Base-by-base conservation (phyloP, 2,113 vertebrate genomes). In the Carettochelys insculpta region DNA sequence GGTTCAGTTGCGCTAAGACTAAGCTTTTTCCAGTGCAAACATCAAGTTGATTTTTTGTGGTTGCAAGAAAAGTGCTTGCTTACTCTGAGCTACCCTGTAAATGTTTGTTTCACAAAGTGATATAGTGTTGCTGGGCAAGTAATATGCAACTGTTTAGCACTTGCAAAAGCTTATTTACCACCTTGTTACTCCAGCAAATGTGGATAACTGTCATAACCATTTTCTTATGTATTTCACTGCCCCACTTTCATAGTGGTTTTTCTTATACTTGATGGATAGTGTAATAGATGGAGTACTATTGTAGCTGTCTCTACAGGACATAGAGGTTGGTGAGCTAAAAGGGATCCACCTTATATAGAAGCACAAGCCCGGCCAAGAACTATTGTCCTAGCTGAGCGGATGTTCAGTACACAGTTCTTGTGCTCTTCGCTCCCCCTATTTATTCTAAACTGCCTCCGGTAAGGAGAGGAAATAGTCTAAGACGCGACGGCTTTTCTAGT, bases 381-480 rank as follows among this genome's bases (percentile, higher is more conserved):
- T 95, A 94, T 92, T 97, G 94, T 96, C 93, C 96, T 97, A 94
- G 96, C 94, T 96, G 94, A 97, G 96, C 96, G 97, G 80, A 82
- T 93, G 85, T 97, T 96, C 94, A 50, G 4, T 95, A 34, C 97
- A 94, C 94, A 95, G 80, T 97, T 97, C 97, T 80, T 96, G 97
- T 98, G 98, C 97, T 90, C 97, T 98, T 97, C 97, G 97, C 96
- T 97, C 97, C 97, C 97, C 98, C 98, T 99, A 99, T 99, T 99
- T 99, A 99, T 99, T 99, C 98, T 98, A 97, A 98, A 98, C 98
- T 98, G 98, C 98, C 98, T 98, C 98, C 98, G 97, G 98, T 96
- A 97, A 98, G 96, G 98, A 98, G 98, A 97, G 98, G 96, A 98
- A 98, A 97, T 98, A 98, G 98, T 98, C 98, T 97, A 97, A 98